Base-by-base conservation (phyloP, 2,888 invertebrate species). In the Macrophya annulata region DNA sequence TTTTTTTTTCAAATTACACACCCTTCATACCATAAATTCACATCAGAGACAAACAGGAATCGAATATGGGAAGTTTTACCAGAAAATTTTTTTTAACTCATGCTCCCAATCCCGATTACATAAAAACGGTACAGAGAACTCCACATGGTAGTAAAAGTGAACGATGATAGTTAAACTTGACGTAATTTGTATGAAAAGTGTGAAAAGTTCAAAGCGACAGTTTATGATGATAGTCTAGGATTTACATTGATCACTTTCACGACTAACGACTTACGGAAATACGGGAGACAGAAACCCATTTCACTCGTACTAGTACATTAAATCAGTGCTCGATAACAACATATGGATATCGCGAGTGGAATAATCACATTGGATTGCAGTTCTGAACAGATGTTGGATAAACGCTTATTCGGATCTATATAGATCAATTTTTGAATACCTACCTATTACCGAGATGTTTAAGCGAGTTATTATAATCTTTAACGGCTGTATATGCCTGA, bases 201-300 rank as follows among this genome's bases (percentile, higher is more conserved):
- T 10, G 72, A 74, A 45, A 74, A 12, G 6, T 17, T 10, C 76
- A 9, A 12, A 51, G 17, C 31, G 76, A 43, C 68, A 68, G 68
- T 37, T 68, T 68, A 68, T 17, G 37, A 6, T 15, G 31, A 15
- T 37, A 37, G 31, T 4, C 25, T 37, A 68, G 6, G 37, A 45
- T 74, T 74, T 45, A 45, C 72, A 74, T 74, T 74, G 72, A 74
- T 74, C 72, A 45, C 72, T 74, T 74, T 74, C 72, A 25, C 40
- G 72, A 74, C 72, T 74, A 74, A 74, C 72, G 72, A 74, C 43
- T 45, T 45, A 15, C 21, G 72, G 72, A 74, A 74, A 45, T 74
- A 43, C 43, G 45, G 45, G 72, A 21, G 72, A 74, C 43, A 74
- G 45, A 21, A 45, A 21, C n/a, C 25, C 21, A 21, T 21, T 45